Evolutionary conservation across 2,888 invertebrate genomes (phyloP).

Genomic region (Tillus elongatus): DNA sequence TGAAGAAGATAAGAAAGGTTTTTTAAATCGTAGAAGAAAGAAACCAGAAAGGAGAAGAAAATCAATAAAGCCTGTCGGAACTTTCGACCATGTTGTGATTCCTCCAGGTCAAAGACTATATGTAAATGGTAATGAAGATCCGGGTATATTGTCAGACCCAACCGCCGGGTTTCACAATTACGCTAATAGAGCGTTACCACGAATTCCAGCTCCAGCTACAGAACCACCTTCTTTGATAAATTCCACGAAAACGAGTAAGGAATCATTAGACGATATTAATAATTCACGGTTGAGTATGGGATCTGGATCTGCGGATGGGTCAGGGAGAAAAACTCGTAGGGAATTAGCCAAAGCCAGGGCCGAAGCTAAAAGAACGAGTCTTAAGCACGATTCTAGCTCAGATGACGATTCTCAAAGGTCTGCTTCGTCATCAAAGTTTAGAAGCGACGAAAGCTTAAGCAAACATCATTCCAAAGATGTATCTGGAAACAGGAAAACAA

Average conservation of each 20-base stretch:
- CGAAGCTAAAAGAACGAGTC: conserved; percentile 53
- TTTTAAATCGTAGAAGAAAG: conserved; percentile 38
- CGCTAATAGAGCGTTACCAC: conserved; percentile 25
- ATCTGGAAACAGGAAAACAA: conserved; percentile 53
- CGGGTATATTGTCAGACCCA: conserved; percentile 52
- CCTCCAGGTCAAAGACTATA: conserved; percentile 20
- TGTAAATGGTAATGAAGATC: conserved; percentile 37
- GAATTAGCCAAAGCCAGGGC: conserved; percentile 57
- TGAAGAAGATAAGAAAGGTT: conserved; percentile 36
- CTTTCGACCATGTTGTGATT: conserved; percentile 58
- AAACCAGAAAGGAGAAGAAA: conserved; percentile 47
- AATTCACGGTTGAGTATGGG: conserved; percentile 32
- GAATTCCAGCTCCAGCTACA: conserved; percentile 23
- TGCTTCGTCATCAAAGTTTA: conserved; percentile 56
- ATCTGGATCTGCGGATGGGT: conserved; percentile 45
- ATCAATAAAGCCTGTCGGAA: conserved; percentile 45
- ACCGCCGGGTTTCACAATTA: conserved; percentile 36
- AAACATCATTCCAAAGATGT: conserved; percentile 35
- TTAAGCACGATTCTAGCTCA: conserved; percentile 57
- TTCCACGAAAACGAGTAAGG: conserved; percentile 12
- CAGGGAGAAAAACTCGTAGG: conserved; percentile 48
- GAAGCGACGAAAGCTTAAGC: conserved; percentile 61
- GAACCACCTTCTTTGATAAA: conserved; percentile 34
- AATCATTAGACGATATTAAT: conserved; percentile 23
- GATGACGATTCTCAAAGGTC: conserved; percentile 64